phyloP scores from a whole-genome alignment of 2,113 vertebrate genomes.

The Miniopterus natalensis region DNA sequence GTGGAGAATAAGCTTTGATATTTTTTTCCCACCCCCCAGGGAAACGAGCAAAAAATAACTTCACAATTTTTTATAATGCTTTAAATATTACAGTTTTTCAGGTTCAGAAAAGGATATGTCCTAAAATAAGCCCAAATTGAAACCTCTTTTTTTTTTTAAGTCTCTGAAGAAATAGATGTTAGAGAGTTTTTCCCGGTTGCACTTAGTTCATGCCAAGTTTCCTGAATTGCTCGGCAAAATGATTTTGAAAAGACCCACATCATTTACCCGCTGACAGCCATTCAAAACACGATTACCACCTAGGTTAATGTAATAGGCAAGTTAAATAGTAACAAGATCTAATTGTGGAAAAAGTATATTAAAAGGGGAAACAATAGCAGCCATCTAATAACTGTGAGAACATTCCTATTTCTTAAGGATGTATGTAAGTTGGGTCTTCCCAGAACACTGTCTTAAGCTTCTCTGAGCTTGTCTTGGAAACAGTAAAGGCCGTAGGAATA shows the following conservation, averaged over 20 bases:
- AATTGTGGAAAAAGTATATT: neutral
- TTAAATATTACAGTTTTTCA: neutral
- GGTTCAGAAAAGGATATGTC: neutral
- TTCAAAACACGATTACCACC: neutral
- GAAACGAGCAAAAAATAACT: neutral
- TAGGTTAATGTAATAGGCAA: neutral
- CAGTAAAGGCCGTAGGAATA: neutral
- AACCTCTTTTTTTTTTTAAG: neutral
- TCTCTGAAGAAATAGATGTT: neutral
- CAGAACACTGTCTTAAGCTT: neutral
- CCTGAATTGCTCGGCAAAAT: neutral
- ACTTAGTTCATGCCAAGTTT: neutral
- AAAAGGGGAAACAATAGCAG: neutral
- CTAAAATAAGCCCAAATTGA: neutral
- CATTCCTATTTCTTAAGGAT: neutral
- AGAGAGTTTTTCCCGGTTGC: neutral
- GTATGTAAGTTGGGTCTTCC: neutral
- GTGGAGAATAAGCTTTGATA: neutral
- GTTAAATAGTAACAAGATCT: neutral
- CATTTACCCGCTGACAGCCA: neutral
- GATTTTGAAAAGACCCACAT: conserved; percentile 22
- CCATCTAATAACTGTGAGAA: neutral
- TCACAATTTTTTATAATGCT: neutral
- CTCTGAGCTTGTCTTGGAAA: neutral
- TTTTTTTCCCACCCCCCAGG: neutral